Evolutionary conservation across 2,797 vertebrate species (phyloP).

Genomic region (Enoplosus armatus): DNA sequence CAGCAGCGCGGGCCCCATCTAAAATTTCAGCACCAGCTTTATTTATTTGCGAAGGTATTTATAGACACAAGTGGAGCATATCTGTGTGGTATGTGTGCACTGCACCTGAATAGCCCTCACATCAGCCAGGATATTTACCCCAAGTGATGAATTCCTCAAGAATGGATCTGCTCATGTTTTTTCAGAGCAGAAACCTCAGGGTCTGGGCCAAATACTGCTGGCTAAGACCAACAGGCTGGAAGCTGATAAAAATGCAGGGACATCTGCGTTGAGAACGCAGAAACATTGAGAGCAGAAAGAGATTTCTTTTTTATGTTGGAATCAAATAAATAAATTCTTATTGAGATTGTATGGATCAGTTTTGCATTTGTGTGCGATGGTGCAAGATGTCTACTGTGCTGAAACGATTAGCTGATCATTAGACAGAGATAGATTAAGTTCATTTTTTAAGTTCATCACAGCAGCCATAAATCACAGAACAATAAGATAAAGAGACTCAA

Average conservation of each 20-base stretch:
- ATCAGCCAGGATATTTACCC: conserved; percentile 60
- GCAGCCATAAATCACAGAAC: not conserved
- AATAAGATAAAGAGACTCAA: not conserved
- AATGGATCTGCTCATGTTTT: conserved; percentile 59
- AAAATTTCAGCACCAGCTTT: conserved; percentile 71
- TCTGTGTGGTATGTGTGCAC: conserved; percentile 65
- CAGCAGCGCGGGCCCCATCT: conserved; percentile 47
- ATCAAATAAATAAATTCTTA: conserved; percentile 23
- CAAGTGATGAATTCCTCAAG: conserved; percentile 74
- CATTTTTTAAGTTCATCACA: too few relatives aligned
- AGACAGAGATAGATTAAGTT: not conserved
- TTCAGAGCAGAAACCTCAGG: conserved; percentile 71
- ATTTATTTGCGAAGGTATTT: conserved; percentile 75
- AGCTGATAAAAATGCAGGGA: conserved; percentile 68
- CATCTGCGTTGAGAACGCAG: conserved; percentile 64
- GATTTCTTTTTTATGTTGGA: conserved; percentile 31
- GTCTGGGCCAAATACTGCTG: conserved; percentile 60
- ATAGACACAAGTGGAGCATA: conserved; percentile 64
- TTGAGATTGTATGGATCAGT: conserved; percentile 10
- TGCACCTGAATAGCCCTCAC: conserved; percentile 65
- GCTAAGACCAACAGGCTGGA: conserved; percentile 62
- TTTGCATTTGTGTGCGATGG: conserved; percentile 5
- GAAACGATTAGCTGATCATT: not conserved
- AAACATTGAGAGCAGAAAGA: conserved; percentile 43
- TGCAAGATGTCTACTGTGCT: not conserved